Percentiles rank a stretch among this genome's conserved stretches.
Conservation (phyloP, 1,140 invertebrate genomes). For the Leptoteleia sp. region DNA sequence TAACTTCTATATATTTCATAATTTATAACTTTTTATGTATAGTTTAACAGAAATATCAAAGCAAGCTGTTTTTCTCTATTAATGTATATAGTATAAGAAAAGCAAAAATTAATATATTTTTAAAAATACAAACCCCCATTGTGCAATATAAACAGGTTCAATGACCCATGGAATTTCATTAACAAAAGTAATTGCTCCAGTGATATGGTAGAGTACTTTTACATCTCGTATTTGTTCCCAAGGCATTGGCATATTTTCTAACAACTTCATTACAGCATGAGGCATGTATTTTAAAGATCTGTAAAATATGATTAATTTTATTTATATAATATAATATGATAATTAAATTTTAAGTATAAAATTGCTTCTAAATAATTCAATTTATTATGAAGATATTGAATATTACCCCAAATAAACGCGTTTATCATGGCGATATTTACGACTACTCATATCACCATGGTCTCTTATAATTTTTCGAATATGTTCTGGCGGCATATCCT, state of each 20-base stretch:
- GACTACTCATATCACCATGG: conserved; percentile 99
- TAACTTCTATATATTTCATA: too few relatives aligned
- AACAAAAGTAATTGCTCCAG: conserved; percentile 99
- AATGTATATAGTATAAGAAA: too few relatives aligned
- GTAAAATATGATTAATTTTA: too few relatives aligned
- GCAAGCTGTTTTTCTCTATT: too few relatives aligned
- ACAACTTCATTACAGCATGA: conserved; percentile 98
- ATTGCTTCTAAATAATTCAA: too few relatives aligned
- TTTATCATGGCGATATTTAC: conserved; percentile 99
- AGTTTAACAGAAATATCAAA: too few relatives aligned
- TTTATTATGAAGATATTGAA: too few relatives aligned
- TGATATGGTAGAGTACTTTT: conserved; percentile 98
- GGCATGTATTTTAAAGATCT: conserved; percentile 99
- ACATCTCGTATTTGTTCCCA: conserved; percentile 99
- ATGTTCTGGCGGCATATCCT: conserved; percentile 99
- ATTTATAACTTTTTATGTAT: too few relatives aligned
- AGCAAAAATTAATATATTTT: too few relatives aligned
- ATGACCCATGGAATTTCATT: conserved; percentile 99
- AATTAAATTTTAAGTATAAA: too few relatives aligned
- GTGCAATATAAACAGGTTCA: conserved; percentile 99
- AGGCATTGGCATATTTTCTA: conserved; percentile 99
- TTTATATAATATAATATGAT: too few relatives aligned
- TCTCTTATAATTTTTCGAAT: conserved; percentile 99
- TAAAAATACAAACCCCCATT: conserved; percentile 93
- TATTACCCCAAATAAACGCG: conserved; percentile 96